Evolutionary conservation across 2,888 invertebrate genomes (phyloP), one percentile per base, ranked within the genome.

Genomic region (Hypomecis punctinalis): DNA sequence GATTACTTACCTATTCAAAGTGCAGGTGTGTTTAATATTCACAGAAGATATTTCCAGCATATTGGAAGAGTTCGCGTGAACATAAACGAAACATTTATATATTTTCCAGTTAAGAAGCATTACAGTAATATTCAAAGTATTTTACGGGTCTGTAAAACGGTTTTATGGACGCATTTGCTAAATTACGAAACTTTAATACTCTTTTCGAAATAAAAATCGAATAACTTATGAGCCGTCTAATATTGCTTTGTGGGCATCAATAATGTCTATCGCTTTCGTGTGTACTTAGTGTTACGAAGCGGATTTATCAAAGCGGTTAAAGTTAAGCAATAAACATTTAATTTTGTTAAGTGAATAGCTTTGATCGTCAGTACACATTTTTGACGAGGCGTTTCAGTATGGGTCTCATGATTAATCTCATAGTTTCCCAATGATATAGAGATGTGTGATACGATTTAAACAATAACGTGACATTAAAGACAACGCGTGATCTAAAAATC

Each of bases 111-210:
- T 55, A 64, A 66, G 62, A 68, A 60, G 61, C 62, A 66, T 66
- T 63, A 66, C 66, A 62, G 61, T 57, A 64, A 68, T 66, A 70
- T 73, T 67, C 68, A 68, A 74, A 72, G 69, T 70, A 71, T 73
- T 75, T 76, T 68, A 71, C 57, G 42, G 70, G 64, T 57, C 63
- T 65, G 67, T 73, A 75, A 74, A 76, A 69, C 60, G 51, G 48
- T 62, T 71, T 77, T 74, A 75, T 69, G 67, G 59, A 63, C 64
- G 59, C 67, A 67, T 67, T 70, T 68, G 67, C 68, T 66, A 72
- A 71, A 74, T 73, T 71, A 66, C 71, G 60, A 67, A 71, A 67
- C 67, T 71, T 74, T 72, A 71, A 58, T 61, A 69, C 67, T 69
- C 70, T 72, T 69, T 23, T 63, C 64, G 64, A 54, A 69, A 67